Percentiles rank a stretch among this genome's conserved stretches.
phyloP scores from a whole-genome alignment of 92 coral and sea anemone genomes.

The Heliopora coerulea region DNA sequence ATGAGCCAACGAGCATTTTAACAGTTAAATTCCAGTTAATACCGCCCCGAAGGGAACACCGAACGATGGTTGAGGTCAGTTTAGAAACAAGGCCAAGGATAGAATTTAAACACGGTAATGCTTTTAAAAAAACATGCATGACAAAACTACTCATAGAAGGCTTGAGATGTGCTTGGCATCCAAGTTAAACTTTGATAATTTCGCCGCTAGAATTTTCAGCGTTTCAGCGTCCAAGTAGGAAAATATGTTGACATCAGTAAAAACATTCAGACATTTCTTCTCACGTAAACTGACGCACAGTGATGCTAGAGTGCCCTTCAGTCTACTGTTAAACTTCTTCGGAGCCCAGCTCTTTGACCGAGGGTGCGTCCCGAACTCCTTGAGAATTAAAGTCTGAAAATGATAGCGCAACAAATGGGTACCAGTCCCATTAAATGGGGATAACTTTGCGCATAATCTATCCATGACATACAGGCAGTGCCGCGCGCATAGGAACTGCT shows the following conservation, averaged over 20 bases:
- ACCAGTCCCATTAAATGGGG: not conserved
- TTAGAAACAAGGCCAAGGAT: too few relatives aligned
- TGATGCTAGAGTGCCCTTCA: constrained; percentile 44
- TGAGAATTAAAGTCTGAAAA: constrained; percentile 10
- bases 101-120: not conserved
- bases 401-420: constrained; percentile 12
- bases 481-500: not conserved
- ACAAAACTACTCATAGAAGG: not conserved
- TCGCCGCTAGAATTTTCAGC: not conserved
- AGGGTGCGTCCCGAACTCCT: constrained; percentile 56
- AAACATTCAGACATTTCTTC: constrained; percentile 4
- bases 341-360: constrained; percentile 49
- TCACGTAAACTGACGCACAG: constrained; percentile 44
- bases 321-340: constrained; percentile 48
- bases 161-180: not conserved
- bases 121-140: not conserved
- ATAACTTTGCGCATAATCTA: constrained; percentile 4
- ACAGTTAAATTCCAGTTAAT: too few relatives aligned
- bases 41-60: too few relatives aligned
- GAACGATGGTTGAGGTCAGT: too few relatives aligned
- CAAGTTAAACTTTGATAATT: constrained; percentile 17
- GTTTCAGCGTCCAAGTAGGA: constrained; percentile 14
- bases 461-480: constrained; percentile 12
- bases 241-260: constrained; percentile 30
- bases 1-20: too few relatives aligned